Evolutionary conservation across 2,888 invertebrate species (phyloP).

Genomic region (Nomada fabriciana): DNA sequence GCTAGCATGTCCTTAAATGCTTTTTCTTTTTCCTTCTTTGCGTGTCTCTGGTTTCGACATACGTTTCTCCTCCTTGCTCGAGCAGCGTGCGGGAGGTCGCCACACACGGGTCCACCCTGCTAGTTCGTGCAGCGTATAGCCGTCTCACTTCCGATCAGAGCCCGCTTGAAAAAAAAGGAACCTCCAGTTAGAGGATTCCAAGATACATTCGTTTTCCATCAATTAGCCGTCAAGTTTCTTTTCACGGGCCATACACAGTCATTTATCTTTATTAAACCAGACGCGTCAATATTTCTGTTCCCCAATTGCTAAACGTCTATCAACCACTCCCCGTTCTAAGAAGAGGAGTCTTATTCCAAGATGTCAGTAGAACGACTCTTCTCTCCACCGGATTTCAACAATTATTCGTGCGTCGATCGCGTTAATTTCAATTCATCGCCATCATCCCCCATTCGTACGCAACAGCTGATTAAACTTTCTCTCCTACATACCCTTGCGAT

Average conservation of each 20-base stretch:
- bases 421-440: no score
- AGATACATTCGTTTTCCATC: constrained; percentile 31
- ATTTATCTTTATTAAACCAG: not conserved
- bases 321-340: no score
- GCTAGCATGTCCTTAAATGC: constrained; percentile 59
- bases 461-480: no score
- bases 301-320: no score
- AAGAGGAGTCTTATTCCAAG: no score
- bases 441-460: no score
- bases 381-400: no score
- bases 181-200: constrained; percentile 15
- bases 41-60: constrained; percentile 53
- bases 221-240: constrained; percentile 35
- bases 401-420: no score
- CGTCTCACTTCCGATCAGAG: constrained; percentile 45
- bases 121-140: not conserved
- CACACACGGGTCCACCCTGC: constrained; percentile 55
- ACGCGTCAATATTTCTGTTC: not conserved
- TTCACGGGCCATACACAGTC: not conserved
- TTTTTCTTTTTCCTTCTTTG: constrained; percentile 28
- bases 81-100: constrained; percentile 58
- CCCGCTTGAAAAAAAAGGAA: constrained; percentile 27
- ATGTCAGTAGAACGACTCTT: no score
- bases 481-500: no score
- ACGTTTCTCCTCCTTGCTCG: constrained; percentile 19